Conservation (phyloP, 2,797 vertebrate species). For the Chelonia mydas region DNA sequence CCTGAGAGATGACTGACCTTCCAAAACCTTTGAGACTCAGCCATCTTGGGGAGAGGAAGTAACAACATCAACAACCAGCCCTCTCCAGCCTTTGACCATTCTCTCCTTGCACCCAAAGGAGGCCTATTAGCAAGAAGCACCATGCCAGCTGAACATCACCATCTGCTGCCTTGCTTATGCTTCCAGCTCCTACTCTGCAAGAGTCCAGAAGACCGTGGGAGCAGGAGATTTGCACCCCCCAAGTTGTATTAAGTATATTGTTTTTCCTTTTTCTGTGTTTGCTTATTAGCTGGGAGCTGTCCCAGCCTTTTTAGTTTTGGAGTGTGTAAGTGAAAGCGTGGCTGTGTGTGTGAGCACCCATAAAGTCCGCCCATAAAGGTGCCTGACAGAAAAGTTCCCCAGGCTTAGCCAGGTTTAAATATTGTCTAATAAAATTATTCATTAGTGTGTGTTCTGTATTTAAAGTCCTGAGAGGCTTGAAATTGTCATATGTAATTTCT, state of each 20-base stretch:
- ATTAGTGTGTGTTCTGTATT: too few relatives aligned
- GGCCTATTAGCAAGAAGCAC: not conserved
- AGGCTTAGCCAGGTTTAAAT: too few relatives aligned
- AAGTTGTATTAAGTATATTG: not conserved
- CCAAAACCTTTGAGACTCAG: not conserved
- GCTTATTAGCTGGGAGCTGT: not conserved
- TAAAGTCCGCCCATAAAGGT: too few relatives aligned
- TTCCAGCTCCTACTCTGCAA: not conserved
- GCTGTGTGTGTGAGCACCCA: not conserved
- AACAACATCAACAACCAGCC: fast-evolving
- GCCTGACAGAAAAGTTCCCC: too few relatives aligned
- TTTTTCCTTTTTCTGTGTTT: not conserved
- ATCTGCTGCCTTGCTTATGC: not conserved
- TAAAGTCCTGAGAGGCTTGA: too few relatives aligned
- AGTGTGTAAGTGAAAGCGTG: not conserved
- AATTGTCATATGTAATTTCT: too few relatives aligned
- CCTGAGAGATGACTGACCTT: not conserved
- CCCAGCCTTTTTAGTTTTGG: not conserved
- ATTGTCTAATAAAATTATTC: too few relatives aligned
- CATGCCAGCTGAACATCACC: not conserved
- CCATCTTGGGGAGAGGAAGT: not conserved
- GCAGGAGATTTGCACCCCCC: not conserved
- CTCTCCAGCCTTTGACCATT: not conserved
- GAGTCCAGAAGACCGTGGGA: not conserved
- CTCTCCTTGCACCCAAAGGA: not conserved